Base-by-base conservation (phyloP, 1,140 invertebrate genomes). In the Homalodisca vitripennis region DNA sequence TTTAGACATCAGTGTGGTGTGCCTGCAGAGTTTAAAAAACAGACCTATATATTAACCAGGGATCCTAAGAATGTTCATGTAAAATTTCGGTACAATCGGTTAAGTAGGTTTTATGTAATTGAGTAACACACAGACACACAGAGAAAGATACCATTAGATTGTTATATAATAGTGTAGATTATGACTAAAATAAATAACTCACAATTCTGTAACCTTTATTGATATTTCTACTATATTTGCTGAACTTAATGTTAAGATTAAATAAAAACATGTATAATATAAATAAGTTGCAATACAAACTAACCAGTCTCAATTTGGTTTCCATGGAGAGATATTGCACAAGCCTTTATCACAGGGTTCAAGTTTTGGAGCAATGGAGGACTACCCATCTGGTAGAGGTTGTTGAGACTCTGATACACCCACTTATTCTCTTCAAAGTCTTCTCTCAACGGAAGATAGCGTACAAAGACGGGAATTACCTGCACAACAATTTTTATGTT, bases 351-450 rank as follows among this genome's bases (percentile, higher is more conserved):
- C 24, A 90, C 83, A 31, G 77, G 75, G 24, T 77, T 76, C 32
- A 90, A 75, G 69, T 86, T 79, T 0, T 81, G 72, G 10, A 80
- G 75, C 14, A 90, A 75, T 47, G 83, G 74, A 29, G 82, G 78
- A 72, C 85, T 82, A 0, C 85, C 84, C 65, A 82, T 80, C 73
- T 84, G 79, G 71, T 88, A 89, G 0, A 93, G 79, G 10, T 82
- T 79, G 30, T 81, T 77, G 63, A 94, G 83, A 74, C 87, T 87
- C 67, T 85, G 84, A 66, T 88, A 87, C 3, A 93, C 84, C 24
- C 88, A 85, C 26, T 85, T 84, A 74, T 91, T 89, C 75, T 94
- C 92, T 68, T 87, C 85, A 72, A 86, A 86, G 78, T 94, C 92
- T 79, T 90, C 85, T 70, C 87, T 85, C 20, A 94, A 76, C 20